These are phyloP conservation scores for Drosophila nannoptera DNA, from an alignment of 1,140 invertebrate genomes.

Conservation along the genomic window DNA sequence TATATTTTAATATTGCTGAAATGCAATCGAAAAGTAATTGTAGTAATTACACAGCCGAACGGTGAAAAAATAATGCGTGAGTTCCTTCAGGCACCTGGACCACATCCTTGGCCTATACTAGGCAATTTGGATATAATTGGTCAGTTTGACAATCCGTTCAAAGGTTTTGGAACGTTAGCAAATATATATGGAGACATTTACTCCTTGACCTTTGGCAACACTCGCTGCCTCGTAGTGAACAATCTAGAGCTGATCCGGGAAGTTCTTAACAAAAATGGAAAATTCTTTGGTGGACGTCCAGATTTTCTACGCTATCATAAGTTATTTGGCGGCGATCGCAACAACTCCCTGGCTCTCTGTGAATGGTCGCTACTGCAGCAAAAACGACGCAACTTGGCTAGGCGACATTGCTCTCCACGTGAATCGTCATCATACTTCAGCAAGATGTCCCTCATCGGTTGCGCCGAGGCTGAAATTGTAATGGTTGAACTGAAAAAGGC, in stretches of 20 bases:
- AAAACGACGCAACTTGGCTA: conserved; percentile 86
- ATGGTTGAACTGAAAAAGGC: conserved; percentile 80
- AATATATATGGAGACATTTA: conserved; percentile 88
- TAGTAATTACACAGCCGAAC: conserved; percentile 2
- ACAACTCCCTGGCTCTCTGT: conserved; percentile 81
- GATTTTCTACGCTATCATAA: conserved; percentile 88
- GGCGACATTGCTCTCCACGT: conserved; percentile 87
- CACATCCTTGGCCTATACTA: conserved; percentile 84
- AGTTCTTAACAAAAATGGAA: conserved; percentile 89
- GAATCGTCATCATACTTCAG: conserved; percentile 85
- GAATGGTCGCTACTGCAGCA: conserved; percentile 87
- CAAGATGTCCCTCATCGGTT: conserved; percentile 83
- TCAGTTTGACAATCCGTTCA: conserved; percentile 84
- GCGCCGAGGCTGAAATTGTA: conserved; percentile 82
- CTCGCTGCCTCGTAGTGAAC: conserved; percentile 88
- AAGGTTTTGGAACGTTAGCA: conserved; percentile 84
- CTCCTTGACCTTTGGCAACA: conserved; percentile 85
- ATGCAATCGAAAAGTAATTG: conserved; percentile 22
- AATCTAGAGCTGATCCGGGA: conserved; percentile 87
- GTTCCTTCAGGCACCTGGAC: conserved; percentile 81
- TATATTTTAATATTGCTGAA: conserved; percentile 26
- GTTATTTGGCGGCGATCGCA: conserved; percentile 87
- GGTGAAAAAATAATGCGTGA: conserved; percentile 6
- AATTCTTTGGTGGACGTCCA: conserved; percentile 88
- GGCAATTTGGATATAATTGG: conserved; percentile 86